A percentile compares a stretch with the other conserved stretches of the same genome.
These are phyloP conservation scores for Ficedula albicollis DNA, from an alignment of 2,797 vertebrate species.

Conservation along the genomic window DNA sequence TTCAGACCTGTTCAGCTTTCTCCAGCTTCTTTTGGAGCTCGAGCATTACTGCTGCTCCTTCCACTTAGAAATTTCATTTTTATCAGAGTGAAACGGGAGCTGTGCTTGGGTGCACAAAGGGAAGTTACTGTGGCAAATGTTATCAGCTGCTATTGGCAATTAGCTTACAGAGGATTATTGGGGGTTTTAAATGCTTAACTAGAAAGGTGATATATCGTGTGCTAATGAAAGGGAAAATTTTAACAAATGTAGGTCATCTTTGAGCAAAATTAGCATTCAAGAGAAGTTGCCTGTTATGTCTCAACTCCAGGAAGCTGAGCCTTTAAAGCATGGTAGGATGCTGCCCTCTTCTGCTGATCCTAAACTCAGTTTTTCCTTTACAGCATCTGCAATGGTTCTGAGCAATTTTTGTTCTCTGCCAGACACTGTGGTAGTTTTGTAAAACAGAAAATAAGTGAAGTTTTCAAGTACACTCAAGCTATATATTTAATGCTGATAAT, in stretches of 20 bases:
- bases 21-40: neutral
- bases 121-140: neutral
- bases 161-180: slow-evolving; percentile 24
- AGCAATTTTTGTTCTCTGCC: neutral
- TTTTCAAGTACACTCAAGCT: neutral
- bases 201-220: slow-evolving; percentile 27
- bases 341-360: slow-evolving; percentile 69
- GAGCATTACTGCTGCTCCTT: neutral
- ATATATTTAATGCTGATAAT: fast-evolving
- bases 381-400: neutral
- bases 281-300: neutral
- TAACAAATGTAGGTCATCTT: slow-evolving; percentile 59
- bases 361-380: neutral
- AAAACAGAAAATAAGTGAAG: neutral
- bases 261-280: slow-evolving; percentile 52
- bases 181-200: neutral
- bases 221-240: slow-evolving; percentile 22
- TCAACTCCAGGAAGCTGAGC: neutral
- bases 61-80: neutral
- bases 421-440: neutral
- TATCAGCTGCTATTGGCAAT: slow-evolving; percentile 43
- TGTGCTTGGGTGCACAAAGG: neutral
- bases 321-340: slow-evolving; percentile 28
- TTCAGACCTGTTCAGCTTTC: neutral
- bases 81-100: neutral